Evolutionary conservation across 2,888 invertebrate species (phyloP).

Genomic region (Coleophora flavipennella): DNA sequence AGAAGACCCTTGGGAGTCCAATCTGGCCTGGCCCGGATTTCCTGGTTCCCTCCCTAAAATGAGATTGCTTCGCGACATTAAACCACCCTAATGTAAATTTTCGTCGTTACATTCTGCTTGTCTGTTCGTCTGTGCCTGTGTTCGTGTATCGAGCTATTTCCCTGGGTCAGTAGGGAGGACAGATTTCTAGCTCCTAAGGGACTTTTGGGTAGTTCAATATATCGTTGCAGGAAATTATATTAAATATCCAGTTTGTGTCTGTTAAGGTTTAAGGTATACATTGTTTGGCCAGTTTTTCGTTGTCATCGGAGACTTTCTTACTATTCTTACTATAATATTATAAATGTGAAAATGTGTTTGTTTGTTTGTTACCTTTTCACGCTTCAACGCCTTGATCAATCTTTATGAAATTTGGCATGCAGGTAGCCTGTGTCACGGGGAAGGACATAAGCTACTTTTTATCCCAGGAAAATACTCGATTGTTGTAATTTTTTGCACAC

Average conservation of each 20-base stretch:
- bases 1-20: slow-evolving; percentile 30
- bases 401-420: too few relatives aligned
- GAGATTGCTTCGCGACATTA: slow-evolving; percentile 69
- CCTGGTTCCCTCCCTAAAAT: slow-evolving; percentile 56
- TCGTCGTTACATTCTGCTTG: slow-evolving; percentile 52
- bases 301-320: too few relatives aligned
- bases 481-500: too few relatives aligned
- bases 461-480: too few relatives aligned
- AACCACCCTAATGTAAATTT: slow-evolving; percentile 66
- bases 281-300: too few relatives aligned
- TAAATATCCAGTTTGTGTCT: slow-evolving; percentile 25
- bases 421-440: too few relatives aligned
- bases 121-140: slow-evolving; percentile 35
- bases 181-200: slow-evolving; percentile 17
- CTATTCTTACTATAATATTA: too few relatives aligned
- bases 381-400: too few relatives aligned
- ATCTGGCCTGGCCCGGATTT: slow-evolving; percentile 32
- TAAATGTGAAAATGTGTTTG: too few relatives aligned
- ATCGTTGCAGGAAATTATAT: slow-evolving; percentile 18
- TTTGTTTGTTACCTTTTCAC: too few relatives aligned
- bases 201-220: slow-evolving; percentile 19
- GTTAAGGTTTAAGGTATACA: too few relatives aligned
- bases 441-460: too few relatives aligned
- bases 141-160: slow-evolving; percentile 41
- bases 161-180: slow-evolving; percentile 40